Evolutionary conservation across 2,113 vertebrate species (phyloP), one percentile per base, ranked within the genome.

Genomic region (Nanorana parkeri): DNA sequence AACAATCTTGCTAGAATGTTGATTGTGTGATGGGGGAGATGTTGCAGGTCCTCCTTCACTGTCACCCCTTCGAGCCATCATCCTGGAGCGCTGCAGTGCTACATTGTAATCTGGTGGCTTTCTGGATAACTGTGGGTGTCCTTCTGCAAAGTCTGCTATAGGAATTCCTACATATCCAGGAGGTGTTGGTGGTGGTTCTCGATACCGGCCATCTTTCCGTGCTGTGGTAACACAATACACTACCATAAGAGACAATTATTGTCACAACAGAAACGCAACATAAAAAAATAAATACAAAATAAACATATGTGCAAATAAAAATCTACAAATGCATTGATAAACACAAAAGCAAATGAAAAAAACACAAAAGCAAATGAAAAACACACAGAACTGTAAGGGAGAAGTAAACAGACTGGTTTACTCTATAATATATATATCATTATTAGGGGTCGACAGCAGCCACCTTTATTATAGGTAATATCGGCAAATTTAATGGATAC

Each of bases 51-150:
- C 86, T 83, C 90, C 88, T 1, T 92, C 89, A 20, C 92, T 85
- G 84, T 97, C 97, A 0, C 95, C 91, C 4, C 97, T 93, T 71
- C 97, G 94, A 24, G 96, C 95, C 81, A 99, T 93, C 94, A 99
- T 97, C 68, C 97, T 93, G 0, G 98, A 99, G 68, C 97, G 94
- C 92, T 99, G 98, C 80, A 99, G 94, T 13, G 98, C 98, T 71
- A 98, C 92, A 47, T 95, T 97, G 92, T 99, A 99, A 92, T 99
- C 98, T 0, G 98, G 98, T 0, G 98, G 98, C 83, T 95, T 96
- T 85, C 96, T 93, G 80, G 94, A 91, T 0, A 95, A 87, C 85
- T 96, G 95, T 3, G 93, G 90, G 84, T 93, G 93, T 13, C 92
- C 93, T 74, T 99, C 96, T 0, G 93, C 88, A 54, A 98, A 95